A percentile compares a stretch with the other conserved stretches of the same genome.
phyloP scores from a whole-genome alignment of 2,797 vertebrate genomes.

The Tapirus indicus region DNA sequence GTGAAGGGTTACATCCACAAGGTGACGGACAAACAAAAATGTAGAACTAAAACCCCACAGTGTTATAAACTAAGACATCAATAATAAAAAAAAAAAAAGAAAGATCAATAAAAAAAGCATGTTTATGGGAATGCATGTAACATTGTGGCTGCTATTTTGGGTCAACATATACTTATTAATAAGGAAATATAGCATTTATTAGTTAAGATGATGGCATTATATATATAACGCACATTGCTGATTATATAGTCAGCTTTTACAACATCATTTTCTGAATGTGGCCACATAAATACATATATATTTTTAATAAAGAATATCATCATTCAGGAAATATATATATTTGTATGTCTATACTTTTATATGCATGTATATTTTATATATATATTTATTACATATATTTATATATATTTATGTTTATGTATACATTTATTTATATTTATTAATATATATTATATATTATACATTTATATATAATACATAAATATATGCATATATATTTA shows the following conservation, averaged over 20 bases:
- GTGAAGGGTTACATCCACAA: too few species aligned
- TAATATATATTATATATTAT: neutral
- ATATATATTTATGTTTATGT: neutral
- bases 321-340: neutral
- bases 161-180: neutral
- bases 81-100: too few species aligned
- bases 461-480: too few species aligned
- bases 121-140: neutral
- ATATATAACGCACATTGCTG: neutral
- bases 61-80: too few species aligned
- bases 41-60: too few species aligned
- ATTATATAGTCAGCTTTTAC: neutral
- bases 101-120: too few species aligned
- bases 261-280: neutral
- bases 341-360: neutral
- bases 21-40: too few species aligned
- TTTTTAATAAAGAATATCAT: neutral
- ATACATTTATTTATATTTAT: neutral
- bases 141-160: neutral
- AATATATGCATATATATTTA: too few species aligned
- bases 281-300: neutral
- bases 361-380: neutral
- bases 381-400: too few species aligned
- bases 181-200: neutral
- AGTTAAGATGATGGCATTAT: neutral